These are phyloP conservation scores for Luffia ferchaultella DNA, from an alignment of 2,888 invertebrate species.

Conservation along the genomic window DNA sequence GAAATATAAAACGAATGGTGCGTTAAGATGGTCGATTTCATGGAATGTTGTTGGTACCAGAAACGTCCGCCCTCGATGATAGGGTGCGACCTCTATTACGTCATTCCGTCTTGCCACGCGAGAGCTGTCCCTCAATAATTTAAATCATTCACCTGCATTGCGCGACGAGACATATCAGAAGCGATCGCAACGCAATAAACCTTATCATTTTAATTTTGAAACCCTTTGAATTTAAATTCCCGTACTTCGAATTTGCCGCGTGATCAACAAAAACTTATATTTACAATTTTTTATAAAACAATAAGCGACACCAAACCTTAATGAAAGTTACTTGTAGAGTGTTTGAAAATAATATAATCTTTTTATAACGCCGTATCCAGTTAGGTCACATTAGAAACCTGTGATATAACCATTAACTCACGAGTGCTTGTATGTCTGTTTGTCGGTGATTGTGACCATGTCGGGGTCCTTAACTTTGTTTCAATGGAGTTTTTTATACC, in stretches of 20 bases:
- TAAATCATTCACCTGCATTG: conserved; percentile 10
- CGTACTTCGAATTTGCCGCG: too few species aligned
- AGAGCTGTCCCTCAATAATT: background rate
- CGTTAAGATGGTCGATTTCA: conserved; percentile 55
- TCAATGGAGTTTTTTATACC: too few species aligned
- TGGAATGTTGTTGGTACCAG: conserved; percentile 26
- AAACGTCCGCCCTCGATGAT: conserved; percentile 16
- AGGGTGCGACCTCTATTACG: conserved; percentile 14
- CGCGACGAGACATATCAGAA: conserved; percentile 54
- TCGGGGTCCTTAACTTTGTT: background rate
- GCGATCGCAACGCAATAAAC: conserved; percentile 30
- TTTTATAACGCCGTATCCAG: background rate
- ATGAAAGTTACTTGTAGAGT: background rate
- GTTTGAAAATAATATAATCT: background rate
- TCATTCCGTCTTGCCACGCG: conserved; percentile 48
- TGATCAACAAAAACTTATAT: background rate
- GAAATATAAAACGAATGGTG: conserved; percentile 51
- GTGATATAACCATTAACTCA: conserved; percentile 54
- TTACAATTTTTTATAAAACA: background rate
- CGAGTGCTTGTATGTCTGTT: conserved; percentile 49
- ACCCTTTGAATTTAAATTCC: background rate
- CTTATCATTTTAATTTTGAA: background rate
- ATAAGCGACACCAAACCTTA: conserved; percentile 2
- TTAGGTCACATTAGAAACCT: conserved; percentile 57
- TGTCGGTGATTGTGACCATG: conserved; percentile 29